Evolutionary conservation across 2,797 vertebrate species (phyloP).

Genomic region (Crypturellus tataupa): DNA sequence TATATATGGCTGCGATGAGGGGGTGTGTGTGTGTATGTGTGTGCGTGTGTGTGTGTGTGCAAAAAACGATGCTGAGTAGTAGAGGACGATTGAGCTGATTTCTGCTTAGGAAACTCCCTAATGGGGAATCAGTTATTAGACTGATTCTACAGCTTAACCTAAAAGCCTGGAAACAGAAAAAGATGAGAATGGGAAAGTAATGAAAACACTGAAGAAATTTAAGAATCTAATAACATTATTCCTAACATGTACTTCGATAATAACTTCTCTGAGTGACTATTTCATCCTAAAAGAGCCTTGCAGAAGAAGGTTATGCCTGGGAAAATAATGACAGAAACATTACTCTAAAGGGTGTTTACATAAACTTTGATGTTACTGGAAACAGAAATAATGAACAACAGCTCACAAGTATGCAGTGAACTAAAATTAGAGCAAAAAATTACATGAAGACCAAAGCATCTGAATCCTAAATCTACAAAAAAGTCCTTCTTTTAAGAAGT

Average conservation of each 20-base stretch:
- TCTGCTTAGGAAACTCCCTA: neutral
- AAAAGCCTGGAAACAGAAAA: neutral
- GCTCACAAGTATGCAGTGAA: neutral
- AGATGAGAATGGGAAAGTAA: neutral
- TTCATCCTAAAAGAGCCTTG: neutral
- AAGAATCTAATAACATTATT: neutral
- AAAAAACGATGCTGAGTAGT: neutral
- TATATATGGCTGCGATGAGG: neutral
- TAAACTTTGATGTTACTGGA: slow-evolving; percentile 18
- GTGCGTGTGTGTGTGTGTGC: neutral
- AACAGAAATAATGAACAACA: neutral
- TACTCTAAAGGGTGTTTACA: neutral
- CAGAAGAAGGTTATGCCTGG: neutral
- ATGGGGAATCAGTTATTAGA: neutral
- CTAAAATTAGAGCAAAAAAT: neutral
- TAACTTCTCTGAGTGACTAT: neutral
- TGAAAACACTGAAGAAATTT: neutral
- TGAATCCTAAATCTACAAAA: neutral
- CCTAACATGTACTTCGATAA: neutral
- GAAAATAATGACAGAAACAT: neutral
- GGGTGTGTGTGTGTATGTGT: too few relatives aligned
- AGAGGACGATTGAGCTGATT: neutral
- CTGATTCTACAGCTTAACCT: neutral
- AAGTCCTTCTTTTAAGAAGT: fast-evolving
- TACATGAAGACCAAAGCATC: neutral